phyloP scores from a whole-genome alignment of 2,113 vertebrate genomes.

The Pica pica region DNA sequence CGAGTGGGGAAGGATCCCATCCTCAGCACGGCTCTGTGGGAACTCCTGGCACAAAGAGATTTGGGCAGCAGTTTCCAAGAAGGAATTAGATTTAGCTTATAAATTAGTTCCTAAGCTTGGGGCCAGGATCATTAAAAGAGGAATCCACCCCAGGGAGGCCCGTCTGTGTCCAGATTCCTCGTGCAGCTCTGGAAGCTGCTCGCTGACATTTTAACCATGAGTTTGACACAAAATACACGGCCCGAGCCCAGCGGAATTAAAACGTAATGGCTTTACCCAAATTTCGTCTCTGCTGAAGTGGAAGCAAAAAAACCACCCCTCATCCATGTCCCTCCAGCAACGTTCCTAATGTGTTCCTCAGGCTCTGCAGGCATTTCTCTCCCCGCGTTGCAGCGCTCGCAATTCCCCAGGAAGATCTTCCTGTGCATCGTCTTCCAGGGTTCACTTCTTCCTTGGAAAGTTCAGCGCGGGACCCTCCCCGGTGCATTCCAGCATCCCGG shows the following conservation, averaged over 20 bases:
- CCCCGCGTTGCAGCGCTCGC: not conserved
- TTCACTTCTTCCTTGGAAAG: slow-evolving; percentile 54
- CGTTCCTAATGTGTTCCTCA: not conserved
- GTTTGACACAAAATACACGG: not conserved
- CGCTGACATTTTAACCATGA: not conserved
- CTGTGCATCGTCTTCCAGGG: slow-evolving; percentile 6
- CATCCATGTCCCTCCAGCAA: not conserved
- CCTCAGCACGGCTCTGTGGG: not conserved
- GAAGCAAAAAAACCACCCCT: not conserved
- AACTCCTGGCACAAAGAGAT: not conserved
- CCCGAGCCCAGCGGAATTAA: not conserved
- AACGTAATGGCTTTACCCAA: not conserved
- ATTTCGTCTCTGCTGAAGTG: not conserved
- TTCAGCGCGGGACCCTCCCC: not conserved
- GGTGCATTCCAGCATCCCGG: slow-evolving; percentile 37
- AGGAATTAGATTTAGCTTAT: slow-evolving; percentile 13
- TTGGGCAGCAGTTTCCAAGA: not conserved
- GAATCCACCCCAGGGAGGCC: not conserved
- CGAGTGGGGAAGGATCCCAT: not conserved
- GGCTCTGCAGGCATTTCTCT: not conserved
- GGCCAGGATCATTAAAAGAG: not conserved
- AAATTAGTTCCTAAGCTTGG: slow-evolving; percentile 2
- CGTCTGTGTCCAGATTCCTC: not conserved
- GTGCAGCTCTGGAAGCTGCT: not conserved
- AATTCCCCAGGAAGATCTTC: not conserved